Conservation (phyloP, 2,888 invertebrate genomes). For the Philereme vetulata region DNA sequence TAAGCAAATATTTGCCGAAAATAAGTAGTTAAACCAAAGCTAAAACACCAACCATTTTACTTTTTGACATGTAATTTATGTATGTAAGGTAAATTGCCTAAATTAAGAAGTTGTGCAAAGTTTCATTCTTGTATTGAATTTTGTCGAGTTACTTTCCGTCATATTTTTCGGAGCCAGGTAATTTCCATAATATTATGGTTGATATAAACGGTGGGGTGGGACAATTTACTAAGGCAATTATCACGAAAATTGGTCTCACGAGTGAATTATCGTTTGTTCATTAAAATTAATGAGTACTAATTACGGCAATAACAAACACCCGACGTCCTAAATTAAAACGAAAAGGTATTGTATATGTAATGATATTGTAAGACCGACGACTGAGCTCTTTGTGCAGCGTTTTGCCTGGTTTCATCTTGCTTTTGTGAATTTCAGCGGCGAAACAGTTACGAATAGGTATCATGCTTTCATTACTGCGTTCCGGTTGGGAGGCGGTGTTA, state of each 20-base stretch:
- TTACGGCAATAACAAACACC: slow-evolving; percentile 38
- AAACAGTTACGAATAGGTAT: slow-evolving; percentile 6
- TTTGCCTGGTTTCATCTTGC: slow-evolving; percentile 9
- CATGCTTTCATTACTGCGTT: slow-evolving; percentile 15
- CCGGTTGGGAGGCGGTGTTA: slow-evolving; percentile 9
- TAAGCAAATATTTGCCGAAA: no score
- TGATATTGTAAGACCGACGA: slow-evolving; percentile 5
- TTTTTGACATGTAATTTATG: no score
- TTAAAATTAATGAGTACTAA: slow-evolving; percentile 42
- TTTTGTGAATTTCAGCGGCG: slow-evolving; percentile 16
- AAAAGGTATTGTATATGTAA: slow-evolving; percentile 9
- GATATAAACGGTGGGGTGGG: slow-evolving; percentile 19
- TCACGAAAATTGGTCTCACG: slow-evolving; percentile 34
- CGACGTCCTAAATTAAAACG: slow-evolving; percentile 22
- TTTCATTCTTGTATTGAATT: slow-evolving; percentile 12
- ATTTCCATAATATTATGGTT: slow-evolving; percentile 25
- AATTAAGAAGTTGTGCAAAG: slow-evolving; percentile 7
- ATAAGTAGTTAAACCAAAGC: no score
- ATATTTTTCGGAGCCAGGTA: slow-evolving; percentile 13
- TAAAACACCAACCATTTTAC: no score
- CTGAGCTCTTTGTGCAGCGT: not conserved
- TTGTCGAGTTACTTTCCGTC: slow-evolving; percentile 8
- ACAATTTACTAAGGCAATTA: slow-evolving; percentile 40
- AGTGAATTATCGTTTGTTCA: slow-evolving; percentile 41
- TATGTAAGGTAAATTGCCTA: not conserved